A percentile compares a stretch with the other conserved stretches of the same genome.
Evolutionary conservation across 1,140 invertebrate species (phyloP).

Genomic region (Dinoponera quadriceps): DNA sequence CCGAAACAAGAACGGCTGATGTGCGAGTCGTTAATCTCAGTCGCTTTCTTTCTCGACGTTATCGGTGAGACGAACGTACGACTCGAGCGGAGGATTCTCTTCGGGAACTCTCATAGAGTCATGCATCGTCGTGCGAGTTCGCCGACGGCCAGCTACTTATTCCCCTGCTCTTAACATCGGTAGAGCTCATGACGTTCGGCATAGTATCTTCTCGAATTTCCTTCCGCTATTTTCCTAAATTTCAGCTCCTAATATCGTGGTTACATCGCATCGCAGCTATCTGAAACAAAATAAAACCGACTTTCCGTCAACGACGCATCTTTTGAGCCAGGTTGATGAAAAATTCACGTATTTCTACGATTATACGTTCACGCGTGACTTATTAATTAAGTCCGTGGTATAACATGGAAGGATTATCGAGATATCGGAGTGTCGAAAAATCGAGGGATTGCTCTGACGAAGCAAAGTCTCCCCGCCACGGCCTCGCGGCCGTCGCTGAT

Average conservation of each 20-base stretch:
- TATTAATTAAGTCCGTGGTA: background rate
- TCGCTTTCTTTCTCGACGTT: background rate
- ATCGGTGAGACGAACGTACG: background rate
- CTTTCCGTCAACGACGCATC: background rate
- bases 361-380: background rate
- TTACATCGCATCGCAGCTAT: background rate
- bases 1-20: background rate
- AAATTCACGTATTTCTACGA: background rate
- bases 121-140: slow-evolving; percentile 5
- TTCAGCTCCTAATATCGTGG: slow-evolving; percentile 11
- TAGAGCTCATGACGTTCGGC: background rate
- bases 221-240: background rate
- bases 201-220: background rate
- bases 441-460: background rate
- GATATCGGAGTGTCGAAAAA: background rate
- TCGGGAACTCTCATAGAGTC: background rate
- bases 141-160: background rate
- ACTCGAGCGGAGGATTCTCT: background rate
- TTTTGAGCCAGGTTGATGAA: background rate
- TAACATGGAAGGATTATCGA: background rate
- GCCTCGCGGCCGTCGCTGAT: too few species aligned
- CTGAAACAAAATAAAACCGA: slow-evolving; percentile 4
- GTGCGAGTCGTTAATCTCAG: background rate
- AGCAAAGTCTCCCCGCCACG: background rate
- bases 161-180: background rate